phyloP scores from a whole-genome alignment of 1,140 invertebrate genomes.

The Drosophila setifemur region DNA sequence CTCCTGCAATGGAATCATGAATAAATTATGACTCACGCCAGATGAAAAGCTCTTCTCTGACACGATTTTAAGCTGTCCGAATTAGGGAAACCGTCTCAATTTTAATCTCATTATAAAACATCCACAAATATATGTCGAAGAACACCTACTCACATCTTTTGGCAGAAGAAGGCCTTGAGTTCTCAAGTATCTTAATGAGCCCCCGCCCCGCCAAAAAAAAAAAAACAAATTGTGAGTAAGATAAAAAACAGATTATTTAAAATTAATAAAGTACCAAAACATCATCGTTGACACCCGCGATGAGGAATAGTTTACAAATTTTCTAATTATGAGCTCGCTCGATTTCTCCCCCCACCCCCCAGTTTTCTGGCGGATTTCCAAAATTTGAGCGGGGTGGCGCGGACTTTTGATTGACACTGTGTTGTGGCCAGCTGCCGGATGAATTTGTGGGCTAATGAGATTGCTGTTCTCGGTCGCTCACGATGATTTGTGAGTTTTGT shows the following conservation, averaged over 20 bases:
- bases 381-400: neutral
- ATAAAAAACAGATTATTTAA: neutral
- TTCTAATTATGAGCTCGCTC: conserved; percentile 43
- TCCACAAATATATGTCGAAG: neutral
- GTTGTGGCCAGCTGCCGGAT: conserved; percentile 67
- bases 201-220: neutral
- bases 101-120: neutral
- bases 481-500: conserved; percentile 22
- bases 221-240: neutral
- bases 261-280: conserved; percentile 1
- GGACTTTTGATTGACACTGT: conserved; percentile 64
- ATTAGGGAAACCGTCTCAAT: neutral
- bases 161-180: neutral
- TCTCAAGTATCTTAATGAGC: conserved; percentile 30
- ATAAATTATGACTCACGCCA: conserved; percentile 22
- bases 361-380: conserved; percentile 31
- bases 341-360: too few species aligned
- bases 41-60: neutral
- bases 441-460: conserved; percentile 35
- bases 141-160: conserved; percentile 1
- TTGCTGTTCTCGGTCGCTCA: conserved; percentile 18
- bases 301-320: conserved; percentile 17
- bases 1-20: conserved; percentile 2
- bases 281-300: conserved; percentile 12
- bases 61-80: neutral